phyloP scores from a whole-genome alignment of 2,888 invertebrate species.

The Arge pagana region DNA sequence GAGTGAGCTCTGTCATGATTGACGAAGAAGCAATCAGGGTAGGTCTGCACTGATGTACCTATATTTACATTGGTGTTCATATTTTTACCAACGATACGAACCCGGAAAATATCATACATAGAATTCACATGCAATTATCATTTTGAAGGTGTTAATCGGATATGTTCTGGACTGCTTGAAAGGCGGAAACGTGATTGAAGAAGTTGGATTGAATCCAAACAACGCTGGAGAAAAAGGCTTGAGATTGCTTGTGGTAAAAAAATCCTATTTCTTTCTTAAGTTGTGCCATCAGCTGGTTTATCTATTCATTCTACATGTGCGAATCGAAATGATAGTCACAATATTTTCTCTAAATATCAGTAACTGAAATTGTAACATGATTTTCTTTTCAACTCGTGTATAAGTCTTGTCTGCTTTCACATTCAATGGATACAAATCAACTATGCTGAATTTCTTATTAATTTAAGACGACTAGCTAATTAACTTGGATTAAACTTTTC shows the following conservation, averaged over 20 bases:
- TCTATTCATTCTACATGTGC: not conserved
- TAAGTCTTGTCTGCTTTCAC: too few relatives aligned
- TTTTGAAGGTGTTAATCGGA: conserved; percentile 60
- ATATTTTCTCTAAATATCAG: conserved; percentile 1
- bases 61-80: not conserved
- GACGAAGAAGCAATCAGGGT: conserved; percentile 86
- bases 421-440: not conserved
- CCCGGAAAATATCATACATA: not conserved
- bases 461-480: not conserved
- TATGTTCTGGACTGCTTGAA: conserved; percentile 72
- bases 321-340: not conserved
- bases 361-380: not conserved
- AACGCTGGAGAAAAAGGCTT: conserved; percentile 89
- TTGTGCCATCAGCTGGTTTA: too few relatives aligned
- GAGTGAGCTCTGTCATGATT: conserved; percentile 95
- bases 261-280: conserved; percentile 4
- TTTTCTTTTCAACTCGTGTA: not conserved
- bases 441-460: not conserved
- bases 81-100: conserved; percentile 8
- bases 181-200: conserved; percentile 70
- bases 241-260: conserved; percentile 76
- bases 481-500: conserved; percentile 20
- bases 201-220: conserved; percentile 78
- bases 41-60: too few relatives aligned
- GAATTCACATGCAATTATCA: conserved; percentile 4